Evolutionary conservation across 1,140 invertebrate species (phyloP).

Genomic region (Drosophila ohnishii): DNA sequence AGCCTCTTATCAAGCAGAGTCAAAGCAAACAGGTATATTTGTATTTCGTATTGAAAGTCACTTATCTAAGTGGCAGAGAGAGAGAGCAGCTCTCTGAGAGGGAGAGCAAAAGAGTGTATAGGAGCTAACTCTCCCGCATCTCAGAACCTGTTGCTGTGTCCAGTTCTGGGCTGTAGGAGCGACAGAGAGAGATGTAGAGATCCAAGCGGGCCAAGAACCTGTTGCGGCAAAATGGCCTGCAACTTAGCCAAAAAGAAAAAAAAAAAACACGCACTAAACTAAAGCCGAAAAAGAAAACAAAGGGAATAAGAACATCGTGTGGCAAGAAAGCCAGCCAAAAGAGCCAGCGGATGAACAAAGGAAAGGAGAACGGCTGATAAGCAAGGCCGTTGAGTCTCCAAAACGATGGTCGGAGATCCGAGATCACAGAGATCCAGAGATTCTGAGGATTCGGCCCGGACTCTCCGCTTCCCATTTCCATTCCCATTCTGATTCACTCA

Average conservation of each 20-base stretch:
- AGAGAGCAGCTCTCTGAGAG: slow-evolving; percentile 25
- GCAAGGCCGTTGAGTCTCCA: slow-evolving; percentile 64
- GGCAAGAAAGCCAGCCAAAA: slow-evolving; percentile 65
- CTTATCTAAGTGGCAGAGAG: slow-evolving; percentile 67
- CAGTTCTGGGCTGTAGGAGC: slow-evolving; percentile 51
- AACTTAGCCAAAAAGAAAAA: slow-evolving; percentile 40
- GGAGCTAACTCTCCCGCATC: slow-evolving; percentile 19
- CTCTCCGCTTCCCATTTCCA: slow-evolving; percentile 3
- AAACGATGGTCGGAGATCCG: slow-evolving; percentile 7
- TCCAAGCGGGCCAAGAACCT: slow-evolving; percentile 66
- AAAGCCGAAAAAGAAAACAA: slow-evolving; percentile 42
- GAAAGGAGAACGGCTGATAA: slow-evolving; percentile 68
- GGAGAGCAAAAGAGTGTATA: slow-evolving; percentile 14
- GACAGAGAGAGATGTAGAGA: slow-evolving; percentile 30
- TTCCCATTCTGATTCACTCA: slow-evolving; percentile 62
- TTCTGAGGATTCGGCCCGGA: slow-evolving; percentile 23
- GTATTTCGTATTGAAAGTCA: slow-evolving; percentile 66
- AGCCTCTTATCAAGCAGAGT: slow-evolving; percentile 61
- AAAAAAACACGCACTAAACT: slow-evolving; percentile 19
- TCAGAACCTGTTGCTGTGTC: slow-evolving; percentile 76
- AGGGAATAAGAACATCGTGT: slow-evolving; percentile 44
- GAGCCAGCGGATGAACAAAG: slow-evolving; percentile 73
- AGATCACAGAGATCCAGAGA: slow-evolving; percentile 24
- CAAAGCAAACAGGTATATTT: slow-evolving; percentile 69
- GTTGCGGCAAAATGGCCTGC: slow-evolving; percentile 69